Evolutionary conservation across 2,797 vertebrate species (phyloP).

Genomic region (Pelobates cultripes): DNA sequence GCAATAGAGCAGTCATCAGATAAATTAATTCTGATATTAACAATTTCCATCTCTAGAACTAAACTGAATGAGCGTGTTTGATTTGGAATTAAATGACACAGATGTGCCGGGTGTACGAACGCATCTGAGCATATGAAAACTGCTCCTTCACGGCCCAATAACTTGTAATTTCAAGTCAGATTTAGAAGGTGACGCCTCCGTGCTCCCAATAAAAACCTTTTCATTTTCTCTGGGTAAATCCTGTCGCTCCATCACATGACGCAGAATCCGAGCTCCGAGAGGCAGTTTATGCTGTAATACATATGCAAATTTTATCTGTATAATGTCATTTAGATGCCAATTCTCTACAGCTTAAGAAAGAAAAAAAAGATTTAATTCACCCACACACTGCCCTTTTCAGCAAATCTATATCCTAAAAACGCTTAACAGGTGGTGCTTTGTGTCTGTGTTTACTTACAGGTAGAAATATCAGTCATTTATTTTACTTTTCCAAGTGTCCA

Average conservation of each 20-base stretch:
- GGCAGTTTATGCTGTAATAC: constrained; percentile 39
- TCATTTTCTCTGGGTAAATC: constrained; percentile 53
- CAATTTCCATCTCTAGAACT: constrained; percentile 46
- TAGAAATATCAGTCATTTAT: too few relatives aligned
- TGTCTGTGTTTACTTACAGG: too few relatives aligned
- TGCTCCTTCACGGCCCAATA: constrained; percentile 53
- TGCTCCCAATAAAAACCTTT: constrained; percentile 53
- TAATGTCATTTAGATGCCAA: constrained; percentile 6
- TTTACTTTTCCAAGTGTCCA: too few relatives aligned
- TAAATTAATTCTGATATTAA: constrained; percentile 39
- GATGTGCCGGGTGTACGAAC: constrained; percentile 48
- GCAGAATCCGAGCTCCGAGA: constrained; percentile 10
- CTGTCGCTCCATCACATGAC: constrained; percentile 36
- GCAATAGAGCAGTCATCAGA: constrained; percentile 19
- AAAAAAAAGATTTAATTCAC: constrained; percentile 14
- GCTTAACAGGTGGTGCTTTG: too few relatives aligned
- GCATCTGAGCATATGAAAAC: constrained; percentile 53
- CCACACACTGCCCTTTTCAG: neutral
- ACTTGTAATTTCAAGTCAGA: constrained; percentile 56
- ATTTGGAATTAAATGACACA: constrained; percentile 55
- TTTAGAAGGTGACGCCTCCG: constrained; percentile 53
- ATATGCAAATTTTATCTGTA: constrained; percentile 45
- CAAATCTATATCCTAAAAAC: neutral
- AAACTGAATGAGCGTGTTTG: constrained; percentile 47
- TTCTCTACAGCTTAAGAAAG: neutral